Percentiles rank a stretch among this genome's conserved stretches.
These are phyloP conservation scores for Erethizon dorsatum DNA, from an alignment of 2,797 vertebrate genomes.

Conservation along the genomic window DNA sequence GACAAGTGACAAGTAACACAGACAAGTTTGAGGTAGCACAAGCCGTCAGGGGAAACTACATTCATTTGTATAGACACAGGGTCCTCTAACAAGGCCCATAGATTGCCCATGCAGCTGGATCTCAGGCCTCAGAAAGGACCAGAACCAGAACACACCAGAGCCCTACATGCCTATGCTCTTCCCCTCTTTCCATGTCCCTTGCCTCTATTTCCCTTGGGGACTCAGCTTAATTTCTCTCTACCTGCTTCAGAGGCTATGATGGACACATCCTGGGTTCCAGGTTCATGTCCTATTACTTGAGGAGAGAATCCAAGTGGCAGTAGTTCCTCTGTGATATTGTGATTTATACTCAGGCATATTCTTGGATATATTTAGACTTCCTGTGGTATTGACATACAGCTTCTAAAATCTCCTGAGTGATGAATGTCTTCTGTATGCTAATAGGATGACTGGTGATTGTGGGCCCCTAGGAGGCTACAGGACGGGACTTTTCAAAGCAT, in stretches of 20 bases:
- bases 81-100: not conserved
- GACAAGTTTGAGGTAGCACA: not conserved
- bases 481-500: not conserved
- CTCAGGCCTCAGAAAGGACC: not conserved
- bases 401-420: not conserved
- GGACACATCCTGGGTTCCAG: not conserved
- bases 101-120: not conserved
- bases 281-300: not conserved
- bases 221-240: not conserved
- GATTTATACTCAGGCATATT: not conserved
- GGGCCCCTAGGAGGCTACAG: not conserved
- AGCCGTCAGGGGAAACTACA: not conserved
- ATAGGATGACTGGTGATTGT: not conserved
- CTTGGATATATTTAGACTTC: not conserved
- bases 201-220: not conserved
- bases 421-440: not conserved
- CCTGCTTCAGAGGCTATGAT: not conserved
- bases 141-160: not conserved
- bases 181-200: not conserved
- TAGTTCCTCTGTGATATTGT: not conserved
- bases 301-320: not conserved
- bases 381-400: not conserved
- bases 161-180: not conserved
- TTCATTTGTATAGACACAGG: not conserved
- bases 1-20: not conserved